Conservation (phyloP, 2,888 invertebrate species). For the Nomada hirtipes region DNA sequence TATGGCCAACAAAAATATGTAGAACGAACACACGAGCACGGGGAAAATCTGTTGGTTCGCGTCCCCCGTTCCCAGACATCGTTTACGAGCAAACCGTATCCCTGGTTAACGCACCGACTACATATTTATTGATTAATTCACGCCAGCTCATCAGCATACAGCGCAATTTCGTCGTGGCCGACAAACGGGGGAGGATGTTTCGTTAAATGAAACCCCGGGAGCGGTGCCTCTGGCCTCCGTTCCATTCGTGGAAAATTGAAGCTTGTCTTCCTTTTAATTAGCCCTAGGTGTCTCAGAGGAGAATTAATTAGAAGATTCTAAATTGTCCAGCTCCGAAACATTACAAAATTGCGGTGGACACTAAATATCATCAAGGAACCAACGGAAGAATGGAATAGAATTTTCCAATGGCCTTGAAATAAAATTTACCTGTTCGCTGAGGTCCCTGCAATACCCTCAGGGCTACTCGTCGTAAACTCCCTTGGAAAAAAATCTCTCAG, state of each 20-base stretch:
- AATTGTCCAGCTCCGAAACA: too few species aligned
- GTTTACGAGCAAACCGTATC: constrained; percentile 74
- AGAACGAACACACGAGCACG: constrained; percentile 12
- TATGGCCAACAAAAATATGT: constrained; percentile 36
- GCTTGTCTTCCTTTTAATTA: neutral
- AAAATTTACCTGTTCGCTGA: neutral
- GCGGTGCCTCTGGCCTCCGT: too few species aligned
- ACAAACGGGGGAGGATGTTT: constrained; percentile 21
- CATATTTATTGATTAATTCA: constrained; percentile 78
- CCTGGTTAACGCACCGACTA: constrained; percentile 73
- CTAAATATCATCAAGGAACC: too few species aligned
- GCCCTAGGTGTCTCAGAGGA: too few species aligned
- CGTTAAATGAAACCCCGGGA: constrained; percentile 9
- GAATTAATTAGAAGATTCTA: too few species aligned
- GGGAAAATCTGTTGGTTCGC: constrained; percentile 49
- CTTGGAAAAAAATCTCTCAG: neutral
- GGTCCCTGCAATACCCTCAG: neutral
- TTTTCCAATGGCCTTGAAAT: neutral
- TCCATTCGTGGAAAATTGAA: neutral
- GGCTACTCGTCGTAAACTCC: neutral
- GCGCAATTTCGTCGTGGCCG: constrained; percentile 38
- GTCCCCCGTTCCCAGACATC: constrained; percentile 76
- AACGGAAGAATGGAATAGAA: too few species aligned
- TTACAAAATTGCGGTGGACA: too few species aligned
- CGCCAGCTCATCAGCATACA: constrained; percentile 56